A percentile compares a stretch with the other conserved stretches of the same genome.
phyloP scores from a whole-genome alignment of 2,113 vertebrate species.

The Clupea harengus region DNA sequence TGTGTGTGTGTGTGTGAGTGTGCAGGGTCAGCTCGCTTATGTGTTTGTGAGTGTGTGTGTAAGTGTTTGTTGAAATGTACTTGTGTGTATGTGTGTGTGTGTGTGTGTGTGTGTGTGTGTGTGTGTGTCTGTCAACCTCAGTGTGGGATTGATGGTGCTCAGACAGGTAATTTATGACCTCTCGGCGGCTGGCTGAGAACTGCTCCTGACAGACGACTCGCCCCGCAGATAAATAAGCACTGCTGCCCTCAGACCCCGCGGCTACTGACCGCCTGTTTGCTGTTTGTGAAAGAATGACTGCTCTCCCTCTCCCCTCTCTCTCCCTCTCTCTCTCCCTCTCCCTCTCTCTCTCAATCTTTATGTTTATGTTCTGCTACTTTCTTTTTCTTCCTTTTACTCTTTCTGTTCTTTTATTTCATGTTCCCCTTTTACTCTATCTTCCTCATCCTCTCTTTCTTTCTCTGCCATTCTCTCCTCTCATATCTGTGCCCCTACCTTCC shows the following conservation, averaged over 20 bases:
- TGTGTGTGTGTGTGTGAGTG: neutral
- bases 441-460: neutral
- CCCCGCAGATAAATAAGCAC: slow-evolving; percentile 65
- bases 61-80: slow-evolving; percentile 26
- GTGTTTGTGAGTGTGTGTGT: slow-evolving; percentile 8
- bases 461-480: slow-evolving; percentile 1
- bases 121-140: slow-evolving; percentile 40
- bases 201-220: slow-evolving; percentile 59
- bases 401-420: slow-evolving; percentile 11
- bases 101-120: slow-evolving; percentile 30
- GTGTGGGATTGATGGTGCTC: slow-evolving; percentile 63
- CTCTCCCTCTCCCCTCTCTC: slow-evolving; percentile 24
- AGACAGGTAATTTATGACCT: slow-evolving; percentile 72
- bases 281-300: slow-evolving; percentile 53
- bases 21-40: neutral
- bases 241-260: slow-evolving; percentile 51
- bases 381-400: neutral
- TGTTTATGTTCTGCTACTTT: neutral
- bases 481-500: neutral
- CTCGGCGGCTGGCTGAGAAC: slow-evolving; percentile 56
- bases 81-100: neutral
- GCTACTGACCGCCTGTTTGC: slow-evolving; percentile 33
- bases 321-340: neutral
- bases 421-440: neutral
- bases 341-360: neutral